Base-by-base conservation (phyloP, 2,113 vertebrate species). In the Circaetus gallicus region DNA sequence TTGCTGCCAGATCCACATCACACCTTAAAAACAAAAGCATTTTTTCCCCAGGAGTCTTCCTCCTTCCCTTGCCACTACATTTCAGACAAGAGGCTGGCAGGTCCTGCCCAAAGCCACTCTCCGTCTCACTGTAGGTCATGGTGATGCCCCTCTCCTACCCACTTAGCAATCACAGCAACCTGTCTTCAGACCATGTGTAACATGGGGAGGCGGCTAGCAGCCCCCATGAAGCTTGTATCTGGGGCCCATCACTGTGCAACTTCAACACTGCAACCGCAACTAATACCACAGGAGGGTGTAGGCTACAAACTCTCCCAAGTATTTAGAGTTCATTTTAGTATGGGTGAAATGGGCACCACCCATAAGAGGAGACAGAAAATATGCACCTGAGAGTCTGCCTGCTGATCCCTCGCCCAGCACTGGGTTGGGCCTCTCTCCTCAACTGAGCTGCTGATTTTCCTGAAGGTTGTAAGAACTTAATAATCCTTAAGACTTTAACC, bases 211-310 rank as follows among this genome's bases (percentile, higher is more conserved):
- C 65, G 65, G 66, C 43, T 26, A 28, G 5, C 34, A 74, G 56
- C 14, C 17, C 72, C 43, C 3, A 1, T 0, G 4, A 36, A 49
- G 31, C 16, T 15, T 1, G 4, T 3, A 50, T 24, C 53, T 19
- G 6, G 31, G 9, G 73, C 5, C 34, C 72, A 67, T 2, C 47
- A 11, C 14, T 5, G 7, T 10, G 14, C 20, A 19, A 45, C 58
- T 82, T 20, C 55, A 77, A 38, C 65, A 40, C 76, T 47, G 32
- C 53, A 67, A 28, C 31, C 80, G 47, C 50, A 17, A 22, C 65
- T 72, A 31, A 70, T 10, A 58, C 34, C 55, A 29, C 34, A 32
- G 67, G n/a, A 92, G 29, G 8, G 18, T 52, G 50, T 1, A 29
- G 49, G 31, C 52, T 59, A n/a, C 53, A 55, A 19, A 52, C 13